Evolutionary conservation across 2,797 vertebrate species (phyloP).

Genomic region (Molossus molossus): DNA sequence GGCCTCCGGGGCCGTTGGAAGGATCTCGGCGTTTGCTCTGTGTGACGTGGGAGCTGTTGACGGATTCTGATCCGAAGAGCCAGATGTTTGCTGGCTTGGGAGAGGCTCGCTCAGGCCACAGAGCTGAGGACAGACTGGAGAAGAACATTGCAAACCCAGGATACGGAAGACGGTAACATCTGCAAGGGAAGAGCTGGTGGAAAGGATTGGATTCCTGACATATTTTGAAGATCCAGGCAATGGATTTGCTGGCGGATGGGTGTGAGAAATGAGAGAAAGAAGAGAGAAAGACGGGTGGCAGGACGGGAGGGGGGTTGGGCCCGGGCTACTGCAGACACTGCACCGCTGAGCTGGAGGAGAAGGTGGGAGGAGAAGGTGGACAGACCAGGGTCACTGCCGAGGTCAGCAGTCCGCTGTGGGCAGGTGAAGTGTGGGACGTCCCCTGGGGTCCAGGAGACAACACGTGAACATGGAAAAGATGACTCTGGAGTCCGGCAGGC

Average conservation of each 20-base stretch:
- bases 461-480: not conserved
- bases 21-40: not conserved
- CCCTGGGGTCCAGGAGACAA: not conserved
- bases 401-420: not conserved
- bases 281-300: not conserved
- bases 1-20: not conserved
- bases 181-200: not conserved
- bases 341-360: not conserved
- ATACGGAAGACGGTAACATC: not conserved
- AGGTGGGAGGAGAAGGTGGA: not conserved
- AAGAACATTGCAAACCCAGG: not conserved
- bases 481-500: not conserved
- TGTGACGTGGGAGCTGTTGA: not conserved
- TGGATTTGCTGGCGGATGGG: not conserved
- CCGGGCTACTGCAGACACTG: not conserved
- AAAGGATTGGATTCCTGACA: not conserved
- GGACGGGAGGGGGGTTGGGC: not conserved
- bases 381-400: not conserved
- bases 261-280: not conserved
- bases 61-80: not conserved
- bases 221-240: not conserved
- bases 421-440: not conserved
- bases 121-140: not conserved
- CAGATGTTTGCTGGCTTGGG: not conserved
- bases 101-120: not conserved